These are phyloP conservation scores for Coregonus suidteri DNA, from an alignment of 2,797 vertebrate species.

Conservation along the genomic window DNA sequence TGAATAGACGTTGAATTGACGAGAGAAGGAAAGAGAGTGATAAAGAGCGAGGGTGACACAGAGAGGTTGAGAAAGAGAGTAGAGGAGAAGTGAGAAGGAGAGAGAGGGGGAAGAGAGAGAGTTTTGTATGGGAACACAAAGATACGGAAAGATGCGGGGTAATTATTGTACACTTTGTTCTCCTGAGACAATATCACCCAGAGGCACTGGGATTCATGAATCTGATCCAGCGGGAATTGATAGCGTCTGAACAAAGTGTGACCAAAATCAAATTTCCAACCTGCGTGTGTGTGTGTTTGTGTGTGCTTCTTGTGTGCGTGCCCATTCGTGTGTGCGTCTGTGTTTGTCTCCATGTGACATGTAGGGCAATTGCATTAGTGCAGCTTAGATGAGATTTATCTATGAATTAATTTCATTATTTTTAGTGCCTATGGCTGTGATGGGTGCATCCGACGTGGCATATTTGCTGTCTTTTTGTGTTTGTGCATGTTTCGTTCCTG, in stretches of 20 bases:
- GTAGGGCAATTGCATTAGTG: not conserved
- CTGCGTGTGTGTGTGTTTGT: not conserved
- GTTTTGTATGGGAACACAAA: not conserved
- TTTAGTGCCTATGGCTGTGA: not conserved
- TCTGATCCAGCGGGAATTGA: not conserved
- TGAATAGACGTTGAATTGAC: no score
- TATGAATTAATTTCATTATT: not conserved
- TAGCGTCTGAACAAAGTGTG: not conserved
- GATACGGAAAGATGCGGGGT: not conserved
- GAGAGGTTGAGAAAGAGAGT: not conserved
- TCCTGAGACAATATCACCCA: constrained; percentile 2
- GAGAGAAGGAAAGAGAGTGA: not conserved
- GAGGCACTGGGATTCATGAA: not conserved
- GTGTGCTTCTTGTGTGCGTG: not conserved
- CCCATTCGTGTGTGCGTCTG: not conserved
- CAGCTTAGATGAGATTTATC: not conserved
- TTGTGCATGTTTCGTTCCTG: not conserved
- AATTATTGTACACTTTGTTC: not conserved
- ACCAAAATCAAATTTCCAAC: not conserved
- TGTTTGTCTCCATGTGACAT: not conserved
- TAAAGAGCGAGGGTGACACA: not conserved
- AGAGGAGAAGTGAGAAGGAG: not conserved
- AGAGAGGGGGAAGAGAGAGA: not conserved
- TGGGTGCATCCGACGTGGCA: no score
- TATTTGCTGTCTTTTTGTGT: no score